These are phyloP conservation scores for Marronus borbonicus DNA, from an alignment of 2,888 invertebrate genomes.

Conservation along the genomic window DNA sequence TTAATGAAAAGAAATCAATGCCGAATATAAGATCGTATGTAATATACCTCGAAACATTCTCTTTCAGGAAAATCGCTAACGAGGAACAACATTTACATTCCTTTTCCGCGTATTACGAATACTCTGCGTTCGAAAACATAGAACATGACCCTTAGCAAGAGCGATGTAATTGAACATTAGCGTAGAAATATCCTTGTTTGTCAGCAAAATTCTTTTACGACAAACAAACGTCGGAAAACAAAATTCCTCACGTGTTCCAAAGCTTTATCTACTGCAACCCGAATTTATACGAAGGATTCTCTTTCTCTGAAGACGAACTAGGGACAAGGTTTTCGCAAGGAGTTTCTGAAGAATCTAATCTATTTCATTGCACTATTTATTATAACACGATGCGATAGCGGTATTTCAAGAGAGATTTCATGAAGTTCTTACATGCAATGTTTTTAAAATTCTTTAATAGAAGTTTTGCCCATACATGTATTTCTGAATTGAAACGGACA, in stretches of 20 bases:
- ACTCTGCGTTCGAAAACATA: neutral
- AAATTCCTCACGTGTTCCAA: neutral
- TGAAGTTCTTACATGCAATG: too few relatives aligned
- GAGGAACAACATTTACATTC: neutral
- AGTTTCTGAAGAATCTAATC: too few relatives aligned
- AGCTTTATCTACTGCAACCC: neutral
- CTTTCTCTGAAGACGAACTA: too few relatives aligned
- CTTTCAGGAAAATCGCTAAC: neutral
- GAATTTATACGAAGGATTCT: neutral
- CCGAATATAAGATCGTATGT: neutral
- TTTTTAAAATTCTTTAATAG: too few relatives aligned
- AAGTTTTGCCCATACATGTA: too few relatives aligned
- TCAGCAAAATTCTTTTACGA: slow-evolving; percentile 9
- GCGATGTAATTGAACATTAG: slow-evolving; percentile 7
- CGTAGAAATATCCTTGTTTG: slow-evolving; percentile 20
- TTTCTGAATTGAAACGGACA: too few relatives aligned
- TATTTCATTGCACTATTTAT: too few relatives aligned
- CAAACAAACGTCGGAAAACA: neutral
- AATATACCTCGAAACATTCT: neutral
- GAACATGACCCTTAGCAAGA: neutral
- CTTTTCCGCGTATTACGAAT: neutral
- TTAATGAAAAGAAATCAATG: neutral
- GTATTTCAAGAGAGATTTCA: too few relatives aligned
- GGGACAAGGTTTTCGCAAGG: too few relatives aligned
- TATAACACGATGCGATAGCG: too few relatives aligned